phyloP scores from a whole-genome alignment of 1,140 invertebrate genomes.

The Rhagoletis pomonella region DNA sequence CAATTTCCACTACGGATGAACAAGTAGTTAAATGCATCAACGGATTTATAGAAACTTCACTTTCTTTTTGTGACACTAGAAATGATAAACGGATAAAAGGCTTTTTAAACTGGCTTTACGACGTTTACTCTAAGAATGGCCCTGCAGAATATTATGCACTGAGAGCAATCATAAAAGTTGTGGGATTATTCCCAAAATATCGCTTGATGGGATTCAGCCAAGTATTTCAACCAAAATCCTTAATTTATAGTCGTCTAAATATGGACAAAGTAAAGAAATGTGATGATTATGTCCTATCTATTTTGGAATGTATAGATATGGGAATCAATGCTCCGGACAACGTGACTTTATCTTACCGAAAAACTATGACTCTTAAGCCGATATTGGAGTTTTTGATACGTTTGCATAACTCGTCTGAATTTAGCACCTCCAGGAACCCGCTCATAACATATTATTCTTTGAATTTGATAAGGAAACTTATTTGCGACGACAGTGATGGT shows the following conservation, averaged over 20 bases:
- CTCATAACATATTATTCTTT: not conserved
- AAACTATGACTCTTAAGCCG: not conserved
- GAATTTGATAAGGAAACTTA: not conserved
- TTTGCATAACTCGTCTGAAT: not conserved
- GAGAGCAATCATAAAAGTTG: not conserved
- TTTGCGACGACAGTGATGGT: too few relatives aligned
- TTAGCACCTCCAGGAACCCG: not conserved
- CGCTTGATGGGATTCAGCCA: not conserved
- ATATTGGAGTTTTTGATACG: not conserved
- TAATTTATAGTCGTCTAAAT: not conserved
- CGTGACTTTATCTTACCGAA: not conserved
- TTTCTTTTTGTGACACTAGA: not conserved
- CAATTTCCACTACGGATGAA: not conserved
- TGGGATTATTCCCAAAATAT: constrained; percentile 5
- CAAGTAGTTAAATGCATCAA: not conserved
- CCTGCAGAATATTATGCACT: not conserved
- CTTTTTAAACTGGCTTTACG: not conserved
- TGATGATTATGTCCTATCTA: not conserved
- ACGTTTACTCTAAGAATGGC: not conserved
- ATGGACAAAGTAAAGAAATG: not conserved
- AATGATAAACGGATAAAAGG: not conserved
- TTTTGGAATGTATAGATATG: not conserved
- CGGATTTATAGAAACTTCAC: not conserved
- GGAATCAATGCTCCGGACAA: not conserved
- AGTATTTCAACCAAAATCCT: not conserved